Evolutionary conservation across 2,888 invertebrate genomes (phyloP), one percentile per base, ranked within the genome.

Genomic region (Barypeithes pellucidus): DNA sequence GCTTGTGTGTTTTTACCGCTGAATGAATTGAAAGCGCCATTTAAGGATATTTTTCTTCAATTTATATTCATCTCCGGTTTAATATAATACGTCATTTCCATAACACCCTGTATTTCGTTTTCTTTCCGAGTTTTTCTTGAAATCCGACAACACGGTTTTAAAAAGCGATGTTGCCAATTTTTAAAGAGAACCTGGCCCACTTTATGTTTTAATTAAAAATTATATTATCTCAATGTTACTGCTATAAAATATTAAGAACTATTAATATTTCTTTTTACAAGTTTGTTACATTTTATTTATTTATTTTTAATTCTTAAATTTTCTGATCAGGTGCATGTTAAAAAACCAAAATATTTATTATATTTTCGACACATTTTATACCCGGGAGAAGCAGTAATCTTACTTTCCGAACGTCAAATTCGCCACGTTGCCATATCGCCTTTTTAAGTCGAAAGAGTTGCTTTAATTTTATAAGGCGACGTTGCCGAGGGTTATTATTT

Each of bases 281-380:
- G 16, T 29, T 9, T 33, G 14, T 57, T 57, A 12, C 8, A 16
- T 54, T 54, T 33, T 57, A 33, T 33, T 33, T 52, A 29, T 29
- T 3, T 52, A 39, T n/a, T 18, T 57, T 57, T 33, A 18, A 52
- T 52, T 57, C 12, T 18, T 57, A 14, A 33, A 18, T 18, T 33
- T 11, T 57, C 11, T 16, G 11, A 52, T 16, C 33, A 57, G 18
- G 24, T 33, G 33, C 33, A 8, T 33, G 33, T 18, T 36, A 57
- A 33, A 29, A 54, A 54, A 54, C 33, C 33, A 16, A 33, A 33
- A 2, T 36, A 14, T 57, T 33, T 11, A 33, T 33, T 33, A 33
- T 57, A 33, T 57, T 57, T 57, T 57, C 16, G 5, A 11, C 54
- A 33, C 54, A 33, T 7, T 57, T 57, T 57, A 57, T 29, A 18